Base-by-base conservation (phyloP, 2,113 vertebrate genomes). In the Onychorhynchus coronatus region DNA sequence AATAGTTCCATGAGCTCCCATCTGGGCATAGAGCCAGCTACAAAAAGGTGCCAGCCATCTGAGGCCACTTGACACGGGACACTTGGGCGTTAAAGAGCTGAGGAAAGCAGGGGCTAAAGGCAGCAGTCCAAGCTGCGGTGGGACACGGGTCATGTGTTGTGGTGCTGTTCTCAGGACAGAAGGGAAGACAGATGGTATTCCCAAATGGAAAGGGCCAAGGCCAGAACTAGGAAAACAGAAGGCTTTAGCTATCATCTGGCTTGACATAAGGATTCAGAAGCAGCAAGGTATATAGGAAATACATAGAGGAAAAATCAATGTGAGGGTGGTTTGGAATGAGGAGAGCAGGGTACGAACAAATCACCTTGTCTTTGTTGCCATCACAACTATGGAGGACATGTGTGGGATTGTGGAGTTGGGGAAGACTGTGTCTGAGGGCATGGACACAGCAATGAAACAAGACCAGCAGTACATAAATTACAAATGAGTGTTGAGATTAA, bases 121-220 rank as follows among this genome's bases (percentile, higher is more conserved):
- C 5, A 1, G 21, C 74, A 52, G 94, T 81, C 88, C 92, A 70
- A 47, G 96, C 88, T 79, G 92, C 1, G 3, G 50, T 62, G 94
- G 91, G 88, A 88, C 67, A 12, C 23, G 22, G 92, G 95, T 67
- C 91, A 30, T 59, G 28, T 6, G 41, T 47, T 56, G 66, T 27
- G 74, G 37, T 0, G 12, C 72, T 12, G 10, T 49, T 46, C 94
- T 93, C 83, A 25, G 95, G 94, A 81, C 96, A 96, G 94, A 96
- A 89, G 95, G 95, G 52, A 63, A 59, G 80, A 68, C 96, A 97
- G 95, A 96, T 97, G 96, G 96, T 87, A 89, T 96, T 93, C 93
- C 94, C 95, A 89, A 95, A 91, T 52, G 93, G 83, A 78, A 93
- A 67, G 73, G 91, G 68, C 91, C 91, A 91, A 95, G 93, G 83